Evolutionary conservation across 1,140 invertebrate species (phyloP).

Genomic region (Lepidurus apus): DNA sequence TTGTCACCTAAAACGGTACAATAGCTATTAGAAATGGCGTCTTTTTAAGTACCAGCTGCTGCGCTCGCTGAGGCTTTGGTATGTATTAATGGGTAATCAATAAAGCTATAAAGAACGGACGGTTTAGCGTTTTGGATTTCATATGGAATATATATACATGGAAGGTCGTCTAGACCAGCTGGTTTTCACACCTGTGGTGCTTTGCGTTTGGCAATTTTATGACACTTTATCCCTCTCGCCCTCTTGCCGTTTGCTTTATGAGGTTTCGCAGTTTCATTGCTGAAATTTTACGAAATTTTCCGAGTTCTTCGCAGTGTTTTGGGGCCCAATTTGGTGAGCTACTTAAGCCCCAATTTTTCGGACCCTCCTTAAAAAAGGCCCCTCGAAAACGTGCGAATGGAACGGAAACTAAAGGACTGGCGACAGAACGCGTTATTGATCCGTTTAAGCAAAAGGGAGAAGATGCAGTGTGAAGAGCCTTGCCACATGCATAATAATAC

Average conservation of each 20-base stretch:
- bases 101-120: not conserved
- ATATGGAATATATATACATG: not conserved
- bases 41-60: not conserved
- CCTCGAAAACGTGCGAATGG: not conserved
- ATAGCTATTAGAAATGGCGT: not conserved
- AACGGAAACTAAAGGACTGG: not conserved
- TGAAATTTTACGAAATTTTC: no score
- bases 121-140: not conserved
- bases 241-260: not conserved
- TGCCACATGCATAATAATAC: constrained; percentile 1
- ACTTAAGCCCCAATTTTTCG: no score
- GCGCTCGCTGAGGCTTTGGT: not conserved
- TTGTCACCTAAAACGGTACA: no score
- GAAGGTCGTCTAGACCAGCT: not conserved
- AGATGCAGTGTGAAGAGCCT: not conserved
- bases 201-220: not conserved
- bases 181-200: not conserved
- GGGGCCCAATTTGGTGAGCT: no score
- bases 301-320: no score
- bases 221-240: not conserved
- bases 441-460: not conserved
- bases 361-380: no score
- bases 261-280: not conserved
- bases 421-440: not conserved
- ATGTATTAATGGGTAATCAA: constrained; percentile 4